phyloP scores from a whole-genome alignment of 2,888 invertebrate genomes.

The Pristionchus japonicus region DNA sequence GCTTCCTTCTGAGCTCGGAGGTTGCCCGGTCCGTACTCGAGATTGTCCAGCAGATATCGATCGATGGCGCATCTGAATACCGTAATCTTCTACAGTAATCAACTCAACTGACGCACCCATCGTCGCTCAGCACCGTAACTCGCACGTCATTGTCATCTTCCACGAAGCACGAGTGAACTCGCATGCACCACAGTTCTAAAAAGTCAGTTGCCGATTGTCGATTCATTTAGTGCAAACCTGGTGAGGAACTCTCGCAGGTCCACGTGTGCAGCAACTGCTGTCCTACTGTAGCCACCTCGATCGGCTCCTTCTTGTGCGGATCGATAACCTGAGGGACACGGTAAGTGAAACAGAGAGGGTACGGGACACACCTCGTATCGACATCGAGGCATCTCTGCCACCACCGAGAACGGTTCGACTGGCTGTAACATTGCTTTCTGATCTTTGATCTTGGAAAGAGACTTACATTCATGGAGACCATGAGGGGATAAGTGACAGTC shows the following conservation, averaged over 20 bases:
- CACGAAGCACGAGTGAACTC: constrained; percentile 73
- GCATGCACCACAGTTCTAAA: constrained; percentile 73
- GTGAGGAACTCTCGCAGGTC: constrained; percentile 70
- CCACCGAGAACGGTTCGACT: constrained; percentile 64
- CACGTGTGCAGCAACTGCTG: constrained; percentile 70
- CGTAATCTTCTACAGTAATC: background rate
- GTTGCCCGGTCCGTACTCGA: constrained; percentile 68
- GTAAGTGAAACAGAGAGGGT: background rate
- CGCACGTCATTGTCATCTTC: constrained; percentile 71
- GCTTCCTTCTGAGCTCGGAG: constrained; percentile 72
- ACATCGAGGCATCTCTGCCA: constrained; percentile 70
- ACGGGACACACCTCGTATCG: constrained; percentile 63
- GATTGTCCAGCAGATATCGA: constrained; percentile 69
- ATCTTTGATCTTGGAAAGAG: background rate
- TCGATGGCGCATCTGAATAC: constrained; percentile 70
- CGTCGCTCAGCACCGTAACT: constrained; percentile 66
- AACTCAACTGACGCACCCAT: constrained; percentile 61
- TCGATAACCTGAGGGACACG: constrained; percentile 52
- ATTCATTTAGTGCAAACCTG: constrained; percentile 52
- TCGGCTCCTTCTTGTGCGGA: constrained; percentile 64
- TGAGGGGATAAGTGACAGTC: constrained; percentile 74
- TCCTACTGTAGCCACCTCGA: constrained; percentile 71
- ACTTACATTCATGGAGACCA: constrained; percentile 60
- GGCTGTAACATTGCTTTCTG: constrained; percentile 47
- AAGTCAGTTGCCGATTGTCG: background rate